Evolutionary conservation across 1,140 invertebrate species (phyloP), one percentile per base, ranked within the genome.

Genomic region (Melanaphis sacchari): DNA sequence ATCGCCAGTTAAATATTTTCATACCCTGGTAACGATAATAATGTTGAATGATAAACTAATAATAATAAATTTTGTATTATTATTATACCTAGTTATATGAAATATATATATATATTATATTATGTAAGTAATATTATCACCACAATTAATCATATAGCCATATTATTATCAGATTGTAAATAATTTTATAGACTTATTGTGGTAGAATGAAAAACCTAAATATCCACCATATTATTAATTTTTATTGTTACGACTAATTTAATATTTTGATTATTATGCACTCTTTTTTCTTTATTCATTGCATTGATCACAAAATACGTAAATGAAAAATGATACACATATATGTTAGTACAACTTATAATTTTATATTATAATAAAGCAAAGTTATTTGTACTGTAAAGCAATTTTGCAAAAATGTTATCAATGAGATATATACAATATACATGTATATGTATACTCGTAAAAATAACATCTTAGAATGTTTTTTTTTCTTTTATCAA

Each of bases 351-450:
- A 46, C 43, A n/a, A 40, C 6, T n/a, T 87, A 87, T 46, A 46
- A 87, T 87, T 46, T 46, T 26, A 85, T 85, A 46, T 24, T 31
- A 38, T 89, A 54, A 54, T 52, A 26, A 54, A 21, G 22, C 88
- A 24, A 36, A 89, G 88, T 52, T 89, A 89, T 89, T 89, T 89
- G 88, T 54, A 40, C 46, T 38, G 46, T 26, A 9, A 89, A 89
- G 88, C 88, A 54, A 89, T 89, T 89, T 89, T 22, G 46, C 46
- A 89, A 89, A 89, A 54, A 89, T 89, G 88, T 89, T 89, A 89
- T 89, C 88, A 89, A 89, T 89, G 46, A 89, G 87, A 52, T 43
- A 26, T 9, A 43, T 46, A 46, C 31, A 87, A 26, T 9, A 43
- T 46, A 46, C 31, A 87, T 26, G 4, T 87, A 26, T 24, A 84